Evolutionary conservation across 2,113 vertebrate species (phyloP).

Genomic region (Myotis yumanensis): DNA sequence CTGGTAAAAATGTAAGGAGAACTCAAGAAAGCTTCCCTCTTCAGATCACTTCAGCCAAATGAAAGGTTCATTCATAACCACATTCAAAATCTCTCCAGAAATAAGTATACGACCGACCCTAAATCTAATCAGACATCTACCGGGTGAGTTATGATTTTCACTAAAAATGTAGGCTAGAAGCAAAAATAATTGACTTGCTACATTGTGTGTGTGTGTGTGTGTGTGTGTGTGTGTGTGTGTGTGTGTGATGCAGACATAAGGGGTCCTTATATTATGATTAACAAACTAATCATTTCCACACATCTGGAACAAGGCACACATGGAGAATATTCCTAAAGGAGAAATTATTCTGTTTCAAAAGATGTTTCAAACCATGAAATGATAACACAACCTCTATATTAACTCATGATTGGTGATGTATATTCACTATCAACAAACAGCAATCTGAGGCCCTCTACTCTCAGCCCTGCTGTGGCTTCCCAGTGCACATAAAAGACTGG

Average conservation of each 20-base stretch:
- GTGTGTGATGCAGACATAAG: neutral
- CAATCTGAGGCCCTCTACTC: neutral
- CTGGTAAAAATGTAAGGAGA: neutral
- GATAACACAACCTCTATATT: neutral
- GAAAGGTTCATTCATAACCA: neutral
- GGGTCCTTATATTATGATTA: neutral
- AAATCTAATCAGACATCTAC: neutral
- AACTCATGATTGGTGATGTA: neutral
- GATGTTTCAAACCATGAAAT: neutral
- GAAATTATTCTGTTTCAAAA: neutral
- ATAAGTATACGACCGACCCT: neutral
- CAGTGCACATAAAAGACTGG: neutral
- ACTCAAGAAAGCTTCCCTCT: neutral
- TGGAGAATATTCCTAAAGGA: neutral
- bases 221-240: neutral
- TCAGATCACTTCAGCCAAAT: neutral
- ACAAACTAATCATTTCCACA: slow-evolving; percentile 1
- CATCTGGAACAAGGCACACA: neutral
- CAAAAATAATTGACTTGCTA: neutral
- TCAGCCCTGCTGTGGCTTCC: neutral
- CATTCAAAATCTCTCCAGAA: neutral
- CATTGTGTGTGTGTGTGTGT: neutral
- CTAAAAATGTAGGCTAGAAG: slow-evolving; percentile 10
- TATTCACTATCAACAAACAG: neutral
- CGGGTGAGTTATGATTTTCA: neutral